Percentiles rank a stretch among this genome's conserved stretches.
phyloP scores from a whole-genome alignment of 2,797 vertebrate species.

The Microctenopoma stevenorrisi region DNA sequence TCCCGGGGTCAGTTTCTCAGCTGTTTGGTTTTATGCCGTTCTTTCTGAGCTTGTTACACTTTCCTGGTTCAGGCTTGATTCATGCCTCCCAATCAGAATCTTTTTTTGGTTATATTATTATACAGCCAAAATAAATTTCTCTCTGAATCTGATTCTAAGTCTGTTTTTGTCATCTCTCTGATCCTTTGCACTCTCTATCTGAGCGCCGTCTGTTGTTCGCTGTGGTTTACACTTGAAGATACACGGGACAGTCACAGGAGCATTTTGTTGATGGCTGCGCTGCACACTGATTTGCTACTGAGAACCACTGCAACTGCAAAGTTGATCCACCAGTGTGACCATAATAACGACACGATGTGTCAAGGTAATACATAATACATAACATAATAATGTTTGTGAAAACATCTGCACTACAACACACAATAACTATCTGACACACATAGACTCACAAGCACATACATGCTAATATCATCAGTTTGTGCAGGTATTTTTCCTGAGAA shows the following conservation, averaged over 20 bases:
- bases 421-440: background rate
- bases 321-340: background rate
- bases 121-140: background rate
- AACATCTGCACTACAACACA: background rate
- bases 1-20: too few relatives aligned
- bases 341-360: background rate
- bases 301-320: background rate
- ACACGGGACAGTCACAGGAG: too few relatives aligned
- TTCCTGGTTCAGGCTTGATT: background rate
- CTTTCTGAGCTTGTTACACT: background rate
- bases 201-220: too few relatives aligned
- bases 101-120: background rate
- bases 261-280: background rate
- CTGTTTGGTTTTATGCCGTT: too few relatives aligned
- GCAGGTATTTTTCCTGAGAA: background rate
- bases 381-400: background rate
- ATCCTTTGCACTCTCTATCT: background rate
- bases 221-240: background rate
- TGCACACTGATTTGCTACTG: background rate
- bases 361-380: too few relatives aligned
- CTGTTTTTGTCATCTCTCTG: background rate
- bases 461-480: background rate
- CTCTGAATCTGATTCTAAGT: background rate
- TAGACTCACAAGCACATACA: background rate
- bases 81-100: background rate